A percentile compares a stretch with the other conserved stretches of the same genome.
Conservation (phyloP, 2,113 vertebrate species). For the Sander vitreus region DNA sequence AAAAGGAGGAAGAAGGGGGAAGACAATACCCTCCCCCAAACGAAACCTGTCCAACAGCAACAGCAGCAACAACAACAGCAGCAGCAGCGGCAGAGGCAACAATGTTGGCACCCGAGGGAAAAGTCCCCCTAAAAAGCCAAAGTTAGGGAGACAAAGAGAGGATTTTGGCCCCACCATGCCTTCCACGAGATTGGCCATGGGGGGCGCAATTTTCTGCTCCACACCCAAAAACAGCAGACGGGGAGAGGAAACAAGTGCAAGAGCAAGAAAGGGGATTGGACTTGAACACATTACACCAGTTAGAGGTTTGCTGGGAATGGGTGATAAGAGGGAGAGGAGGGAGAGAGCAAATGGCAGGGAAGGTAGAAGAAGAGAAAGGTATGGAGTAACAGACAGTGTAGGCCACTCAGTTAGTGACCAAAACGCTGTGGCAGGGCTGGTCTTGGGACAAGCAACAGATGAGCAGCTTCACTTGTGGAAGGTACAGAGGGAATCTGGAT, state of each 20-base stretch:
- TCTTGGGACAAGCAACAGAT: slow-evolving; percentile 7
- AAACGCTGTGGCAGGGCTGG: not conserved
- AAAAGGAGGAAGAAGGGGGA: slow-evolving; percentile 55
- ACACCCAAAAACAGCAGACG: slow-evolving; percentile 73
- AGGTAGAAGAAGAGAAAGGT: slow-evolving; percentile 16
- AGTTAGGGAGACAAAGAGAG: slow-evolving; percentile 70
- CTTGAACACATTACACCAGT: slow-evolving; percentile 72
- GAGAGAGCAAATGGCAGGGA: slow-evolving; percentile 2
- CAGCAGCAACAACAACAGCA: slow-evolving; percentile 39
- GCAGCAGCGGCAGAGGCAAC: not conserved
- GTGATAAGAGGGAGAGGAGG: slow-evolving; percentile 7
- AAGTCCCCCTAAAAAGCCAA: slow-evolving; percentile 87
- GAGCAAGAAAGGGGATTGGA: slow-evolving; percentile 36
- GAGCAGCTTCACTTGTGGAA: not conserved
- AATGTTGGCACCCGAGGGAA: slow-evolving; percentile 75
- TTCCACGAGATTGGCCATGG: slow-evolving; percentile 51
- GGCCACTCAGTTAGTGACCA: not conserved
- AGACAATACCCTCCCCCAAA: slow-evolving; percentile 81
- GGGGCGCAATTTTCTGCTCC: slow-evolving; percentile 76
- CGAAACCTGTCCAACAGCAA: slow-evolving; percentile 73
- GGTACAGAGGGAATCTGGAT: slow-evolving; percentile 25
- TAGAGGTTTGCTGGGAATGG: slow-evolving; percentile 58
- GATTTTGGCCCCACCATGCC: slow-evolving; percentile 49
- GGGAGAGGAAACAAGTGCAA: slow-evolving; percentile 44
- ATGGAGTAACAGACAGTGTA: not conserved